Evolutionary conservation across 2,888 invertebrate genomes (phyloP).

Genomic region (Sepiola atlantica): DNA sequence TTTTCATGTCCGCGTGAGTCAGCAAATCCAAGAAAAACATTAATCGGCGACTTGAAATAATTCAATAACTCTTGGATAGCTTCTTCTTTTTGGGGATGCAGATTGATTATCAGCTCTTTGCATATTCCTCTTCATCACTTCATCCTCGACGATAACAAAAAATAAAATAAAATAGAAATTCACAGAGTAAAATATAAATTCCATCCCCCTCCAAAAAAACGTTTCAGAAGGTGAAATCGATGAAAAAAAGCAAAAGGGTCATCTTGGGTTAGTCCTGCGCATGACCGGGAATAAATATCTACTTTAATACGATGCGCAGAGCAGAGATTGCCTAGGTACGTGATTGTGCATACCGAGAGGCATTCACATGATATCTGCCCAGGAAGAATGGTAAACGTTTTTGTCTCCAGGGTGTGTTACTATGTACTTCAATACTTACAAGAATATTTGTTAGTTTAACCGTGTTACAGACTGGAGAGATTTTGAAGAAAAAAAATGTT

Average conservation of each 20-base stretch:
- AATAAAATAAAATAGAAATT: background rate
- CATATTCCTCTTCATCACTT: background rate
- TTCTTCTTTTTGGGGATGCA: background rate
- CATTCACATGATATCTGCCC: background rate
- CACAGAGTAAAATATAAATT: too few species aligned
- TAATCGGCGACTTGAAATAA: background rate
- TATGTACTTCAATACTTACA: background rate
- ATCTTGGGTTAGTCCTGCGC: slow-evolving; percentile 13
- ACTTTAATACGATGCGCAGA: background rate
- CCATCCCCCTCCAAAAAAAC: background rate
- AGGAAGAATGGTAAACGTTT: background rate
- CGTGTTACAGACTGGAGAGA: too few species aligned
- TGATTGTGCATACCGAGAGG: background rate
- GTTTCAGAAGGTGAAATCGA: background rate
- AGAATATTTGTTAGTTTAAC: background rate
- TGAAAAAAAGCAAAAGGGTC: background rate
- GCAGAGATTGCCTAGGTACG: background rate
- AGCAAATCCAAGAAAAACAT: background rate
- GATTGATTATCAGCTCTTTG: background rate
- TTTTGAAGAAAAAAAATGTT: too few species aligned
- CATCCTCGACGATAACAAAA: background rate
- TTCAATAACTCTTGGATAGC: background rate
- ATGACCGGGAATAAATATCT: background rate
- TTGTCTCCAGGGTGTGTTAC: background rate
- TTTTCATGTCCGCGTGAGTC: background rate